phyloP scores from a whole-genome alignment of 2,888 invertebrate species.

The Limenitis camilla region DNA sequence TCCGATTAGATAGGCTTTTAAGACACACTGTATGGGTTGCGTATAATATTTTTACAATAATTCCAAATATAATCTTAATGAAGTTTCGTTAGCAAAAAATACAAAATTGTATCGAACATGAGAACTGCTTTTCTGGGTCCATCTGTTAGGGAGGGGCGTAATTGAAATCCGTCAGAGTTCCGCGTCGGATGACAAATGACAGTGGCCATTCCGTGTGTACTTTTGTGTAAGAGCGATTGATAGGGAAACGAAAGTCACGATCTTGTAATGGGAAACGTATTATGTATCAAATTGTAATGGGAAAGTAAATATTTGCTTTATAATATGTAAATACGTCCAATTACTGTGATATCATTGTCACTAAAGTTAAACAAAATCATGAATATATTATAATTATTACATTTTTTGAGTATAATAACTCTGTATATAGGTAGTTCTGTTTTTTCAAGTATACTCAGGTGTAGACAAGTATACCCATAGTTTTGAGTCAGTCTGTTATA shows the following conservation, averaged over 20 bases:
- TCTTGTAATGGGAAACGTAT: not conserved
- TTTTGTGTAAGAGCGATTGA: constrained; percentile 18
- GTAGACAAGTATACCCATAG: no score
- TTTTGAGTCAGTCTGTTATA: no score
- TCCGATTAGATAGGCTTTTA: no score
- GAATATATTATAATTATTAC: no score
- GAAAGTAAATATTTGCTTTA: not conserved
- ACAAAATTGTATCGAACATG: constrained; percentile 26
- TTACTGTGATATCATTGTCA: not conserved
- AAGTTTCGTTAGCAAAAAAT: no score
- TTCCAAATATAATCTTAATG: no score
- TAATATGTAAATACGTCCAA: not conserved
- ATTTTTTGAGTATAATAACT: no score
- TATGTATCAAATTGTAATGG: not conserved
- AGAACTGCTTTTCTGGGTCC: constrained; percentile 19
- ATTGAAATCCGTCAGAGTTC: constrained; percentile 56
- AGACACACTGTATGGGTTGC: no score
- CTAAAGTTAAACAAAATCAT: no score
- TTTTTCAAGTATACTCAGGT: no score
- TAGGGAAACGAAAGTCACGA: constrained; percentile 20
- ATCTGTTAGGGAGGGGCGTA: constrained; percentile 29
- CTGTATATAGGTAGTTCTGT: no score
- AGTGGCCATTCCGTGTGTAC: constrained; percentile 17
- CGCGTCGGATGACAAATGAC: constrained; percentile 51
- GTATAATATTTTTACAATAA: no score